A percentile compares a stretch with the other conserved stretches of the same genome.
phyloP scores from a whole-genome alignment of 2,888 invertebrate genomes.

The Dioctria linearis region DNA sequence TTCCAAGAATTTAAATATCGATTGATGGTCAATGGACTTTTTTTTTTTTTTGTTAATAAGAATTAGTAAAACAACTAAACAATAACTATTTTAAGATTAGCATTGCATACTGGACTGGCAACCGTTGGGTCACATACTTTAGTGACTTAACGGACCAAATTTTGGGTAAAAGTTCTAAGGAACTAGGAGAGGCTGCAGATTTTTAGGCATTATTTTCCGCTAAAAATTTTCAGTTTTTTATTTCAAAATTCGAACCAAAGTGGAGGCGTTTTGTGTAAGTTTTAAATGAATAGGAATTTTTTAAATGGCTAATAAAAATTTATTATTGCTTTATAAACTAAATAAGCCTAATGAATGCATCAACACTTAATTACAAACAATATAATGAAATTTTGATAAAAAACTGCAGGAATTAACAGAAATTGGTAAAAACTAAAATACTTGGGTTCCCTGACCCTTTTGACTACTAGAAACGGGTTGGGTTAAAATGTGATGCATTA shows the following conservation, averaged over 20 bases:
- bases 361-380: constrained; percentile 83
- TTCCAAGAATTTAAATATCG: constrained; percentile 90
- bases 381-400: constrained; percentile 81
- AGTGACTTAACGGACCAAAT: constrained; percentile 86
- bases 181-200: constrained; percentile 82
- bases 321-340: constrained; percentile 75
- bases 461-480: too few relatives aligned
- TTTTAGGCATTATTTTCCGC: constrained; percentile 79
- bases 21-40: constrained; percentile 83
- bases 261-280: constrained; percentile 92
- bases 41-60: background rate
- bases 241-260: constrained; percentile 90
- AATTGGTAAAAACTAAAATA: constrained; percentile 68
- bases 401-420: constrained; percentile 78
- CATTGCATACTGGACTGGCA: constrained; percentile 89
- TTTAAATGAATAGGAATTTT: constrained; percentile 34
- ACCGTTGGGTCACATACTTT: constrained; percentile 93
- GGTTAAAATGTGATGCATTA: too few relatives aligned
- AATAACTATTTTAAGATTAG: constrained; percentile 78
- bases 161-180: constrained; percentile 79
- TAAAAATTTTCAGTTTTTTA: constrained; percentile 83
- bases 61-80: too few relatives aligned
- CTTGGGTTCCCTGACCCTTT: too few relatives aligned
- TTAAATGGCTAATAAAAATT: constrained; percentile 10
- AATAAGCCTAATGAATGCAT: constrained; percentile 79